These are phyloP conservation scores for Cepaea hortensis DNA, from an alignment of 2,888 invertebrate genomes.

Conservation along the genomic window DNA sequence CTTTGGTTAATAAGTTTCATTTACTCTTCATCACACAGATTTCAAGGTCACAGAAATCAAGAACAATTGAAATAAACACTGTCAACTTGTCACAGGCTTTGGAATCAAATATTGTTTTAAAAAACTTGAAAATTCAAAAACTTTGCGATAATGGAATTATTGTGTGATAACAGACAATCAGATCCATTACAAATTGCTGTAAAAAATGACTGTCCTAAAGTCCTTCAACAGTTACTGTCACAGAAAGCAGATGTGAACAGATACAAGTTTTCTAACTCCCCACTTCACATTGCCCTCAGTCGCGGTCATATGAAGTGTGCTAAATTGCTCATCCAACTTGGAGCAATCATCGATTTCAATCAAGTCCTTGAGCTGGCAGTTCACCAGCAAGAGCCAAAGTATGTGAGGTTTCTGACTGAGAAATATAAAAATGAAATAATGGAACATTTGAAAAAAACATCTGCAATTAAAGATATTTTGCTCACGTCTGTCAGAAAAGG, in stretches of 20 bases:
- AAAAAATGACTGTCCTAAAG: background rate
- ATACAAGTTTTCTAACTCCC: background rate
- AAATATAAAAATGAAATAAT: background rate
- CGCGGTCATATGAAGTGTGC: constrained; percentile 1
- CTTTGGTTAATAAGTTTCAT: too few species aligned
- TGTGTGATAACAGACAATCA: too few species aligned
- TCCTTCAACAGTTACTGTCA: background rate
- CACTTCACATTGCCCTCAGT: background rate
- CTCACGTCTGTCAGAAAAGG: background rate
- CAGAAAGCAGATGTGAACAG: background rate
- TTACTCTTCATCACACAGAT: too few species aligned
- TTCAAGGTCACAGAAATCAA: too few species aligned
- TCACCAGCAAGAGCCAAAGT: background rate
- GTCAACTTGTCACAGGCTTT: too few species aligned
- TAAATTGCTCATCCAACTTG: background rate
- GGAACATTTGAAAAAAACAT: background rate
- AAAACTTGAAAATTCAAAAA: too few species aligned
- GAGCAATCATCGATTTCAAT: background rate
- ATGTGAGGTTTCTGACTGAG: background rate
- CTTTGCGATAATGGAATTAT: too few species aligned
- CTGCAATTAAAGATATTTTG: background rate
- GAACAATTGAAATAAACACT: too few species aligned
- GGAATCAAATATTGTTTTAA: too few species aligned
- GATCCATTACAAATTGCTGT: background rate
- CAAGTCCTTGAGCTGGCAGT: background rate